Evolutionary conservation across 2,797 vertebrate species (phyloP).

Genomic region (Pseudochirops corinnae): DNA sequence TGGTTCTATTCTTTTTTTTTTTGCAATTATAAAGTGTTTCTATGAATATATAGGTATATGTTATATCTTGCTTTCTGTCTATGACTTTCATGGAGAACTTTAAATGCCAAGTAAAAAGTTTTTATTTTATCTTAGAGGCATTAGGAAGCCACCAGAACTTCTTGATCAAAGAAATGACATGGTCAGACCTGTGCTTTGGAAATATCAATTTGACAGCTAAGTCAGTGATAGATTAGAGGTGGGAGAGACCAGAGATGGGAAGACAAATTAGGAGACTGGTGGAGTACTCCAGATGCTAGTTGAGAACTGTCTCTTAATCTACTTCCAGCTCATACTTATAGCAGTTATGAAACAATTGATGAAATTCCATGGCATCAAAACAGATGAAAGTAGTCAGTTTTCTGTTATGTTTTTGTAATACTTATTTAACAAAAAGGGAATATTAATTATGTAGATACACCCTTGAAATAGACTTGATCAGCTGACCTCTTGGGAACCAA

Average conservation of each 20-base stretch:
- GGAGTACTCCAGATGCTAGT: not conserved
- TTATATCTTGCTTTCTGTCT: not conserved
- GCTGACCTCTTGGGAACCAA: not conserved
- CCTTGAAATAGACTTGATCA: not conserved
- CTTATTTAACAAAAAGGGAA: not conserved
- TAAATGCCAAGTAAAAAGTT: not conserved
- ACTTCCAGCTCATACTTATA: not conserved
- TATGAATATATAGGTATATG: not conserved
- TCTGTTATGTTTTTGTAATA: not conserved
- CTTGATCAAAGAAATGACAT: not conserved
- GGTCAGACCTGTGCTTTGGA: not conserved
- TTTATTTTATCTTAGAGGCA: not conserved
- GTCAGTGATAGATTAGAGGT: not conserved
- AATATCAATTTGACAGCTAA: not conserved
- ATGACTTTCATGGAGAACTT: not conserved
- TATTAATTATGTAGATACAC: not conserved
- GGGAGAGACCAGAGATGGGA: not conserved
- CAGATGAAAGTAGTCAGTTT: not conserved
- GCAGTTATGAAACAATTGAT: not conserved
- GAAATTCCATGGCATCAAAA: not conserved
- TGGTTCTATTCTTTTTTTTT: not conserved
- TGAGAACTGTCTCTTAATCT: not conserved
- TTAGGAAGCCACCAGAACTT: not conserved
- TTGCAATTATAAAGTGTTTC: not conserved
- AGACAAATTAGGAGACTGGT: not conserved